phyloP scores from a whole-genome alignment of 2,797 vertebrate genomes.

The Acipenser ruthenus region DNA sequence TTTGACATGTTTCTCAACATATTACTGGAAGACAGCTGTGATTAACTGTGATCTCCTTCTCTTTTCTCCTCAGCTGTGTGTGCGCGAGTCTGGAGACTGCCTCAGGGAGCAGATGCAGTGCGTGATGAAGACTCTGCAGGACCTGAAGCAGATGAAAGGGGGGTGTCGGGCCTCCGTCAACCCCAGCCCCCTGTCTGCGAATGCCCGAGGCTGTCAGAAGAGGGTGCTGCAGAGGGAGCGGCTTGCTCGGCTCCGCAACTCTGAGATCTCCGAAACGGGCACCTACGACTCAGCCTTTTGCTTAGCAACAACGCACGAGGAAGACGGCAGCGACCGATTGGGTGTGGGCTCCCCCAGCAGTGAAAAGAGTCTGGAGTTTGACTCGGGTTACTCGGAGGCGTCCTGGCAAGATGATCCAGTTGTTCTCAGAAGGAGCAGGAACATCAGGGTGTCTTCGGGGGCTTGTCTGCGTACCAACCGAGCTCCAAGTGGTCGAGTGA shows the following conservation, averaged over 20 bases:
- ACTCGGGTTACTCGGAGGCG: conserved; percentile 89
- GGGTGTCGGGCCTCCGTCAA: conserved; percentile 38
- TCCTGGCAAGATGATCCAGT: conserved; percentile 82
- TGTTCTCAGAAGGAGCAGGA: conserved; percentile 61
- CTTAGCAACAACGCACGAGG: conserved; percentile 65
- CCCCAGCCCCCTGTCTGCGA: conserved; percentile 39
- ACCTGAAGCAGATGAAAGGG: conserved; percentile 55
- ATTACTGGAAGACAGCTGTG: neutral
- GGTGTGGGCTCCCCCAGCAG: conserved; percentile 61
- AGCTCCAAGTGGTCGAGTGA: conserved; percentile 42
- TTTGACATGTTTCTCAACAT: too few relatives aligned
- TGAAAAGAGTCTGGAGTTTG: conserved; percentile 81
- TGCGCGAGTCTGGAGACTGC: conserved; percentile 59
- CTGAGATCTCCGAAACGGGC: conserved; percentile 69
- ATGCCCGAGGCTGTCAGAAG: conserved; percentile 47
- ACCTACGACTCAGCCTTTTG: conserved; percentile 81
- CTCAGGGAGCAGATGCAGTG: conserved; percentile 62
- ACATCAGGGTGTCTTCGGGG: conserved; percentile 64
- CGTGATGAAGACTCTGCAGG: conserved; percentile 65
- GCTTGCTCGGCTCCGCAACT: conserved; percentile 45
- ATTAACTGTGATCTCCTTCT: conserved; percentile 29
- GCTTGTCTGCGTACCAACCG: conserved; percentile 65
- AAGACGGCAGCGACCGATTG: conserved; percentile 38
- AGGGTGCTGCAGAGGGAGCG: conserved; percentile 47
- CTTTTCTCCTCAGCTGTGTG: conserved; percentile 62